Evolutionary conservation across 1,140 invertebrate genomes (phyloP).

Genomic region (Stenopsyche tienmushanensis): DNA sequence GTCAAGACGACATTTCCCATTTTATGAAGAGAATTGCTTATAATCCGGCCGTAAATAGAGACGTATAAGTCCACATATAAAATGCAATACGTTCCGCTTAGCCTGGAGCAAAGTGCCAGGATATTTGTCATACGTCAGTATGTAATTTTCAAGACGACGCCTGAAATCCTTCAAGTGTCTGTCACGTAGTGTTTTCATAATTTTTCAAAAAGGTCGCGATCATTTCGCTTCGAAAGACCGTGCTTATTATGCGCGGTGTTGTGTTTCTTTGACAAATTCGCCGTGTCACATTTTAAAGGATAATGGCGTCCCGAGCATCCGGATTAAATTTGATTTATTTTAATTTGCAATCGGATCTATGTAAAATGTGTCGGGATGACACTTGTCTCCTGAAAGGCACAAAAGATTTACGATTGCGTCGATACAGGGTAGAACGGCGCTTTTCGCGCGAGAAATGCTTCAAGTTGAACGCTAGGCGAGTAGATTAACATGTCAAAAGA

Average conservation of each 20-base stretch:
- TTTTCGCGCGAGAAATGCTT: not conserved
- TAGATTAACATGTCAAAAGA: constrained; percentile 41
- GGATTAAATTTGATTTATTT: too few species aligned
- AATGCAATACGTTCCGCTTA: constrained; percentile 11
- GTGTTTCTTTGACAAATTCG: too few species aligned
- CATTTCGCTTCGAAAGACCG: not conserved
- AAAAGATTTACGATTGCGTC: not conserved
- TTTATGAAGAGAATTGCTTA: too few species aligned
- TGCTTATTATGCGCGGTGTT: too few species aligned
- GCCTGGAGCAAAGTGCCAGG: not conserved
- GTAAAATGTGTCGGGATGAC: too few species aligned
- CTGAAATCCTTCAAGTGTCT: constrained; percentile 13
- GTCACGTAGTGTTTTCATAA: constrained; percentile 6
- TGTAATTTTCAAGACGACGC: constrained; percentile 14
- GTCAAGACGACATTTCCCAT: too few species aligned
- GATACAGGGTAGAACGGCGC: constrained; percentile 9
- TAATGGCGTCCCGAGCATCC: too few species aligned
- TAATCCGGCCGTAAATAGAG: too few species aligned
- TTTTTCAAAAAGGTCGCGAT: constrained; percentile 11
- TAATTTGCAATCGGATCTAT: too few species aligned
- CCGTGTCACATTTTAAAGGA: too few species aligned
- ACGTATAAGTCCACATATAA: too few species aligned
- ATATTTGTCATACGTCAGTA: constrained; percentile 18
- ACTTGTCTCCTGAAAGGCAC: not conserved
- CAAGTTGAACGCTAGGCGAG: not conserved